Percentiles rank a stretch among this genome's conserved stretches.
Conservation (phyloP, 2,113 vertebrate species). For the Chitala chitala region DNA sequence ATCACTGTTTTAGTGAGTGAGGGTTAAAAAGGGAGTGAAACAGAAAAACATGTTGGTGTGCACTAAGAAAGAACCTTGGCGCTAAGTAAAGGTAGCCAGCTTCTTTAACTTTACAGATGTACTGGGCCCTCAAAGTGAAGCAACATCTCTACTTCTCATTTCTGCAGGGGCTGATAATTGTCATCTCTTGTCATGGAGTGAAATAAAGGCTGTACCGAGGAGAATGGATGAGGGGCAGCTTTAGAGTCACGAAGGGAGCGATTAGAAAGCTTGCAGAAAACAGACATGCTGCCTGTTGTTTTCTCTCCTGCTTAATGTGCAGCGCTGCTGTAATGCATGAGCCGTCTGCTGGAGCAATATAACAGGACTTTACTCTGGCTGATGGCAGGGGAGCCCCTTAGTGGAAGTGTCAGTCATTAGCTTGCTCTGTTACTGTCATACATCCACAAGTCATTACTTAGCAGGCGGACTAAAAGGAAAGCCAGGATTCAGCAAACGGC, state of each 20-base stretch:
- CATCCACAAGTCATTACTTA: conserved; percentile 21
- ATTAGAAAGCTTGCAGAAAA: not conserved
- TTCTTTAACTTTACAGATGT: conserved; percentile 9
- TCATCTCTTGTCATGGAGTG: not conserved
- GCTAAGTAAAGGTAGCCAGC: conserved; percentile 15
- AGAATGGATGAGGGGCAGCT: not conserved
- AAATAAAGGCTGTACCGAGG: conserved; percentile 15
- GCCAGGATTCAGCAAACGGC: not conserved
- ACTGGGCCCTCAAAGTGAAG: not conserved
- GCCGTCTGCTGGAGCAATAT: conserved; percentile 37
- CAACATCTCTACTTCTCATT: not conserved
- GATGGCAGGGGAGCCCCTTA: conserved; percentile 31
- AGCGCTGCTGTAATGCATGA: conserved; percentile 29
- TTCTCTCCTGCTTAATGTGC: not conserved
- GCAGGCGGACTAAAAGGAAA: not conserved
- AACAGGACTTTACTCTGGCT: conserved; percentile 24
- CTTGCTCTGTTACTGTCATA: conserved; percentile 23
- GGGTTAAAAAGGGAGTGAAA: not conserved
- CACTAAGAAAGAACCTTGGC: not conserved
- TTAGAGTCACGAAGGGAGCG: not conserved
- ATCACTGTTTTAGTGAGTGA: not conserved
- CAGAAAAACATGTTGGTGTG: not conserved
- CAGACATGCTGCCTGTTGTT: not conserved
- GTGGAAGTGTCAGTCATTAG: conserved; percentile 36
- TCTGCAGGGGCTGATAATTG: not conserved